Percentiles rank a stretch among this genome's conserved stretches.
phyloP scores from a whole-genome alignment of 2,113 vertebrate genomes.

The Rallus limicola region DNA sequence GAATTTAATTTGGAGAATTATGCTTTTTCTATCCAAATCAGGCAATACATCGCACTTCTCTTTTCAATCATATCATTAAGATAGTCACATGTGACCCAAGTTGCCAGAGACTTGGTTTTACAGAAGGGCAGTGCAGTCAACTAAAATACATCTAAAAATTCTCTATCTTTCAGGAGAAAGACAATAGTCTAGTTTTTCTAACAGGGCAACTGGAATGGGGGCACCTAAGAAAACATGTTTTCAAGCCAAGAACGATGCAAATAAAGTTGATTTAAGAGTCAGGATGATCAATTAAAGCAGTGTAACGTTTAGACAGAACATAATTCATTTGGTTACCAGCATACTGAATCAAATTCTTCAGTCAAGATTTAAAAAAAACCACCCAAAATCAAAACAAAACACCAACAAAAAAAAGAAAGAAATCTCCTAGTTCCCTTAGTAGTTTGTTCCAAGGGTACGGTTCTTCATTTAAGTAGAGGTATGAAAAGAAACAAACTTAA shows the following conservation, averaged over 20 bases:
- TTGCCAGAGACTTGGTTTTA: neutral
- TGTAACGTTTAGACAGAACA: neutral
- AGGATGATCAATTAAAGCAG: neutral
- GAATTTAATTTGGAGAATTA: neutral
- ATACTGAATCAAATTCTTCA: neutral
- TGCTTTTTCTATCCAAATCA: neutral
- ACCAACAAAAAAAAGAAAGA: neutral
- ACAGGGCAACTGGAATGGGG: neutral
- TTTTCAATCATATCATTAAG: neutral
- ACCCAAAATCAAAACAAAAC: too few species aligned
- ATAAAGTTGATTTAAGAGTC: neutral
- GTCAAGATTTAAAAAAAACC: neutral
- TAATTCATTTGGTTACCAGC: neutral
- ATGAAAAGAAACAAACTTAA: neutral
- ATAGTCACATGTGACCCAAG: neutral
- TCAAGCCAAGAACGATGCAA: neutral
- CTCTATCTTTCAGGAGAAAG: neutral
- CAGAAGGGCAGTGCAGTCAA: neutral
- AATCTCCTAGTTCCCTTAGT: neutral
- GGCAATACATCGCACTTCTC: neutral
- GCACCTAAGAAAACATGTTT: neutral
- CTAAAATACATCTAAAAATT: neutral
- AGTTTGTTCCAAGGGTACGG: neutral
- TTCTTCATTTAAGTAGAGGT: neutral
- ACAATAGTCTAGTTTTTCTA: neutral